phyloP scores from a whole-genome alignment of 2,797 vertebrate genomes.

The Chelidonichthys spinosus region DNA sequence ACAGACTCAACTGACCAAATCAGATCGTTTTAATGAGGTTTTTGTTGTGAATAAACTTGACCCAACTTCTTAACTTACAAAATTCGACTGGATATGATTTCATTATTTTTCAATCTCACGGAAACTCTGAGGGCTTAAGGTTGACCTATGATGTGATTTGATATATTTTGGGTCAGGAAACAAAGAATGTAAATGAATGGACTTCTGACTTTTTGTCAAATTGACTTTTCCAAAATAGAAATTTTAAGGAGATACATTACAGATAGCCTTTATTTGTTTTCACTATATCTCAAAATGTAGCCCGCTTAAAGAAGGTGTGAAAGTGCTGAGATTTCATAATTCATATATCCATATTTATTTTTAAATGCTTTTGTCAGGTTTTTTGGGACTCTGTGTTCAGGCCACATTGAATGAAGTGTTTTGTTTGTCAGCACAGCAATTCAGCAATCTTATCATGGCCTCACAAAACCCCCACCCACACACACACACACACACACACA shows the following conservation, averaged over 20 bases:
- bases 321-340: conserved; percentile 17
- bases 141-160: not conserved
- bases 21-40: conserved; percentile 57
- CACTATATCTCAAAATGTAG: conserved; percentile 10
- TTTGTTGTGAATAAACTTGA: conserved; percentile 19
- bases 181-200: conserved; percentile 4
- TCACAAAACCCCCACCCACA: conserved; percentile 58
- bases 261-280: conserved; percentile 14
- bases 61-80: conserved; percentile 13
- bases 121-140: not conserved
- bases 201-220: too few species aligned
- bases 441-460: conserved; percentile 52
- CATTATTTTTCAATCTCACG: conserved; percentile 5
- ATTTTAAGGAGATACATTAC: conserved; percentile 2
- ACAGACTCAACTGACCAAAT: conserved; percentile 54
- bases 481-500: conserved; percentile 38
- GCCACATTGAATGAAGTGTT: conserved; percentile 51
- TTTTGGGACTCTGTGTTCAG: conserved; percentile 52
- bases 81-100: conserved; percentile 13
- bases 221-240: conserved; percentile 36
- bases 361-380: conserved; percentile 35
- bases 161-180: not conserved
- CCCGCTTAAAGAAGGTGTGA: conserved; percentile 24
- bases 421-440: conserved; percentile 63
- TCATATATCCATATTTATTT: conserved; percentile 27